Conservation (phyloP, 2,888 invertebrate species). For the Drosophila ochracea region DNA sequence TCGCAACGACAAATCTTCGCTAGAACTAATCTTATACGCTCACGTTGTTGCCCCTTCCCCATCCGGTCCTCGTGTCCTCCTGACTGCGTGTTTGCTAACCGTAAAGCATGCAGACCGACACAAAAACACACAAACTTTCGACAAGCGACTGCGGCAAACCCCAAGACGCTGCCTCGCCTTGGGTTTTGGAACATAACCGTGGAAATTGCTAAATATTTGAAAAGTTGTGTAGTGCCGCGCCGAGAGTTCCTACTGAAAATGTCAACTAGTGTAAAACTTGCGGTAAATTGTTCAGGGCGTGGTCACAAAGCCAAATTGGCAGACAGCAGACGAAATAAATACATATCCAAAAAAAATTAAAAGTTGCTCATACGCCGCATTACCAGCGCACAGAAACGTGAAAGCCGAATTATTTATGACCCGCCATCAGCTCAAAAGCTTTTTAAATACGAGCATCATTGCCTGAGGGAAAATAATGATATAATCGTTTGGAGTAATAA, state of each 20-base stretch:
- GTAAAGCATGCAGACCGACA: conserved; percentile 52
- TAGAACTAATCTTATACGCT: conserved; percentile 23
- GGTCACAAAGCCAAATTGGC: conserved; percentile 35
- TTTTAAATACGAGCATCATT: conserved; percentile 21
- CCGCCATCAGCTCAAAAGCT: conserved; percentile 46
- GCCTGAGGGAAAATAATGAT: conserved; percentile 22
- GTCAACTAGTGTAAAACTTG: conserved; percentile 56
- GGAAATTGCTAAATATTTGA: conserved; percentile 75
- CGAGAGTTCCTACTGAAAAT: conserved; percentile 48
- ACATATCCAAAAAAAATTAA: conserved; percentile 1
- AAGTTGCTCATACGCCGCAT: conserved; percentile 52
- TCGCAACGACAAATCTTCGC: conserved; percentile 25
- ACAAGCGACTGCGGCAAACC: conserved; percentile 58
- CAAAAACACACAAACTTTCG: conserved; percentile 43
- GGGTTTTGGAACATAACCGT: conserved; percentile 49
- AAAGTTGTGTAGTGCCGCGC: conserved; percentile 59
- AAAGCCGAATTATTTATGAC: conserved; percentile 65
- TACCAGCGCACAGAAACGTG: conserved; percentile 39
- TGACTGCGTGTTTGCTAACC: conserved; percentile 52
- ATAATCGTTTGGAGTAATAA: conserved; percentile 43
- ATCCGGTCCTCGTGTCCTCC: background rate
- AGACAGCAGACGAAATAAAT: conserved; percentile 15
- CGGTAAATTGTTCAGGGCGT: conserved; percentile 49
- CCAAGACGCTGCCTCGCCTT: conserved; percentile 61
- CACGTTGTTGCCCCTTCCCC: background rate